Base-by-base conservation (phyloP, 1,140 invertebrate genomes). In the Drosophila tani region DNA sequence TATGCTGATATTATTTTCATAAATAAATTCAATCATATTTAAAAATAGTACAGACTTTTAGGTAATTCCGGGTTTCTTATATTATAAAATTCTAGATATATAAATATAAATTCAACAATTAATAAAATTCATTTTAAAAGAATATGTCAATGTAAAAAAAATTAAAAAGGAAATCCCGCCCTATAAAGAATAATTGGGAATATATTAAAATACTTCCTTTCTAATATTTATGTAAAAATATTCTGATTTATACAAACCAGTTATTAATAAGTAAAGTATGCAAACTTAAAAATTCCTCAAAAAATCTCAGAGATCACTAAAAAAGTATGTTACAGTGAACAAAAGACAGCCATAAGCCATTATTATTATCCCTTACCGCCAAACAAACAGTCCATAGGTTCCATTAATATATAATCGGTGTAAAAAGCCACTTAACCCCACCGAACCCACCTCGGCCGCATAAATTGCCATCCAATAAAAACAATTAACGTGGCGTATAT, bases 401-500 rank as follows among this genome's bases (percentile, higher is more conserved):
- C 24, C 14, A 21, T 19, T 50, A 35, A 21, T 59, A 59, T 17
- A 19, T 35, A 41, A 51, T 71, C 8, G 41, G 35, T 2, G 32
- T 14, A 21, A 15, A 57, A 59, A 43, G 19, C 17, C 35, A 24
- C 32, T 75, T 51, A 41, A 64, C 19, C 41, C 17, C 41, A 57
- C 32, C 19, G 62, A 56, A 40, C 19, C 9, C 24, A 38, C 9
- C 32, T 47, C 32, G 17, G 53, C 12, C 46, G 5, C 32, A 40
- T 21, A 45, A 65, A 40, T 45, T 12, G n/a, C 35, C 29, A 35
- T 41, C 70, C 46, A 73, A 74, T 51, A 51, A 60, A 73, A 73
- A 60, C 70, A 73, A 74, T 74, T 74, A 73, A 73, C 46, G 7
- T 29, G 27, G 55, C 70, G 45, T 60, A 73, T 51, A 60, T 21